A percentile compares a stretch with the other conserved stretches of the same genome.
These are phyloP conservation scores for Lepidostoma basale DNA, from an alignment of 1,140 invertebrate genomes.

Conservation along the genomic window DNA sequence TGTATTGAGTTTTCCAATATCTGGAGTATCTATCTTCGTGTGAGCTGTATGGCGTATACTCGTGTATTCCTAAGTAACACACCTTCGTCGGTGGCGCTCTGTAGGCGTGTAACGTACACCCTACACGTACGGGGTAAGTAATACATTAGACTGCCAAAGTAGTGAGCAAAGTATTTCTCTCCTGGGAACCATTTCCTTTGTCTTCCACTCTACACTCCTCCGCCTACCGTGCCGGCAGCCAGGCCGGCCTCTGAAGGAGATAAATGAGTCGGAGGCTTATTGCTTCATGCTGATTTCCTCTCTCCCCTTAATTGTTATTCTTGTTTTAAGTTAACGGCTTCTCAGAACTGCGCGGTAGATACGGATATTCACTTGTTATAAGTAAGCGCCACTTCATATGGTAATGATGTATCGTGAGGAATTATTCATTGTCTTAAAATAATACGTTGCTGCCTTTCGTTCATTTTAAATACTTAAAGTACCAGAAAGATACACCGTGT, in stretches of 20 bases:
- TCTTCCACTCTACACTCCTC: constrained; percentile 29
- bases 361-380: constrained; percentile 8
- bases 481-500: too few relatives aligned
- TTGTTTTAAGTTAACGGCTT: constrained; percentile 43
- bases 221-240: constrained; percentile 8
- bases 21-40: too few relatives aligned
- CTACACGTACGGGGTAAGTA: constrained; percentile 33
- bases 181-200: constrained; percentile 44
- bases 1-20: too few relatives aligned
- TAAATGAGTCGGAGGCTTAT: constrained; percentile 45
- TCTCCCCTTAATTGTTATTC: constrained; percentile 45
- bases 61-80: too few relatives aligned
- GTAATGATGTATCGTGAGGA: constrained; percentile 8
- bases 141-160: constrained; percentile 47
- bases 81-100: not conserved
- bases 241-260: constrained; percentile 39
- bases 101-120: not conserved
- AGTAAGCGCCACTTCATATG: constrained; percentile 1
- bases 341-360: constrained; percentile 15
- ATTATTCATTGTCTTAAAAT: too few relatives aligned
- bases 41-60: too few relatives aligned
- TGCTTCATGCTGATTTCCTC: constrained; percentile 46
- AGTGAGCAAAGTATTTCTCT: constrained; percentile 45
- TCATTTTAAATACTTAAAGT: too few relatives aligned
- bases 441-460: too few relatives aligned